Conservation (phyloP, 2,113 vertebrate species). For the Coptodon bakossiorum region DNA sequence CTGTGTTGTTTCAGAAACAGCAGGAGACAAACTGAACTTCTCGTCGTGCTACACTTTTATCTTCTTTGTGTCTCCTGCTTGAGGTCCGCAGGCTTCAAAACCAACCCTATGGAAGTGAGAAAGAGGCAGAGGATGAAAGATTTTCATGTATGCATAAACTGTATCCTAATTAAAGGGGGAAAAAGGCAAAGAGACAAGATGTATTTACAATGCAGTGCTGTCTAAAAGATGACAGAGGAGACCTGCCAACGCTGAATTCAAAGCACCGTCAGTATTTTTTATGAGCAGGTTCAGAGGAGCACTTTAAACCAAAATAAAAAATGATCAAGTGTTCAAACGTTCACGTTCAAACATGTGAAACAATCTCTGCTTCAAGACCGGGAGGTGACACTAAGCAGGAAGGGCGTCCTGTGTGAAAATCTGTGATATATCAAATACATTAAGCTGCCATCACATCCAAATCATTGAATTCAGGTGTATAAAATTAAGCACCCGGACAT, state of each 20-base stretch:
- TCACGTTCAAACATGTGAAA: fast-evolving
- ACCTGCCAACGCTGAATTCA: not conserved
- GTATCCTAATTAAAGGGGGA: fast-evolving
- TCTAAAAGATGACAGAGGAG: not conserved
- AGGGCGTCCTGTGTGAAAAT: not conserved
- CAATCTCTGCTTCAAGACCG: fast-evolving
- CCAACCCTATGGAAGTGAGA: not conserved
- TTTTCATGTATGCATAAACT: not conserved
- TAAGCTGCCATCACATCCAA: not conserved
- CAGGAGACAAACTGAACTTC: not conserved
- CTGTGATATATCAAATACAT: not conserved
- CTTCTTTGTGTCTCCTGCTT: not conserved
- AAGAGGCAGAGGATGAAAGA: not conserved
- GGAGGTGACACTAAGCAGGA: not conserved
- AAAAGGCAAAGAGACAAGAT: not conserved
- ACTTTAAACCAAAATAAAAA: not conserved
- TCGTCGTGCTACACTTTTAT: not conserved
- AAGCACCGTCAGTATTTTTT: not conserved
- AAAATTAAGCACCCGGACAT: not conserved
- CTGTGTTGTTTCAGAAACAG: not conserved
- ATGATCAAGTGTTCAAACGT: not conserved
- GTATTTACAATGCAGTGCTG: not conserved
- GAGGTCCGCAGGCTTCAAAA: not conserved
- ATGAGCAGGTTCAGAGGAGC: not conserved
- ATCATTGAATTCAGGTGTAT: not conserved